phyloP scores from a whole-genome alignment of 2,797 vertebrate genomes.

The Ambastaia sidthimunki region DNA sequence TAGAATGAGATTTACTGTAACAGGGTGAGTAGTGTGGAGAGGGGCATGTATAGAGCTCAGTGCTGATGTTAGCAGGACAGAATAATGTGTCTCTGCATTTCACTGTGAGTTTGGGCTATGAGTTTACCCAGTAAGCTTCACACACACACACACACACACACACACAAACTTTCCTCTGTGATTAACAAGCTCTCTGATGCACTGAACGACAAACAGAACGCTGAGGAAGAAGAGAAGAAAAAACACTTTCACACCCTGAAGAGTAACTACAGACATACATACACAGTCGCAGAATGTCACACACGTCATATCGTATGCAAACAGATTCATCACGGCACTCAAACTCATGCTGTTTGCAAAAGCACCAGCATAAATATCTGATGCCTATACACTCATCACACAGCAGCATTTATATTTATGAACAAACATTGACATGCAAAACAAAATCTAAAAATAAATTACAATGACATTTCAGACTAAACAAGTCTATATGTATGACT shows the following conservation, averaged over 20 bases:
- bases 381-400: conserved; percentile 34
- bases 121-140: conserved; percentile 55
- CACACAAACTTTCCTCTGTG: conserved; percentile 64
- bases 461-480: not conserved
- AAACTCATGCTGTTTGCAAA: conserved; percentile 44
- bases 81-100: not conserved
- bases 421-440: conserved; percentile 23
- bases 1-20: conserved; percentile 24
- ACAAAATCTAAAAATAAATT: not conserved
- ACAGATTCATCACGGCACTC: conserved; percentile 46
- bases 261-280: conserved; percentile 40
- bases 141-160: not conserved
- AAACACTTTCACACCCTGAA: conserved; percentile 40
- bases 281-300: conserved; percentile 41
- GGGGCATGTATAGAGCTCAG: not conserved
- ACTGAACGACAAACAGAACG: conserved; percentile 61
- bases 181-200: conserved; percentile 69
- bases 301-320: conserved; percentile 20
- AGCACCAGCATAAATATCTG: conserved; percentile 36
- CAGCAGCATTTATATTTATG: conserved; percentile 22
- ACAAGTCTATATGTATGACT: not conserved
- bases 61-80: conserved; percentile 39
- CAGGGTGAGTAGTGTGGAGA: not conserved
- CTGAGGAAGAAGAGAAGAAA: conserved; percentile 56
- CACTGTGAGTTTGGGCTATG: conserved; percentile 15